phyloP scores from a whole-genome alignment of 2,888 invertebrate genomes.

The Pammene fasciana region DNA sequence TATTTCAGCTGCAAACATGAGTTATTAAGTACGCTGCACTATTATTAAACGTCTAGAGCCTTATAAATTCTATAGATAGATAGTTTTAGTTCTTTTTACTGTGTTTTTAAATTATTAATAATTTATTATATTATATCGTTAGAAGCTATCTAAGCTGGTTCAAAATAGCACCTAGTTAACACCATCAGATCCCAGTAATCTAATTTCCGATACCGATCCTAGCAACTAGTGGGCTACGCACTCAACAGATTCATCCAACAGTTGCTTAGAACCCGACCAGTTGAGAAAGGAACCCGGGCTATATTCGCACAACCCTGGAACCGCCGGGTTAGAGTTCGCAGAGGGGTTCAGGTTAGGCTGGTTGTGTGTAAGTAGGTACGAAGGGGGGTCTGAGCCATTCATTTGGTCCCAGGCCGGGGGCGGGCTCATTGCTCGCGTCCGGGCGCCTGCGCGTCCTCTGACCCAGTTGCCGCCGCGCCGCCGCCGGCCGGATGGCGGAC shows the following conservation, averaged over 20 bases:
- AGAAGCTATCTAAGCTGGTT: conserved; percentile 9
- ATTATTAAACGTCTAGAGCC: conserved; percentile 4
- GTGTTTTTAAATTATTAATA: no score
- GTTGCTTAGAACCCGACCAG: conserved; percentile 64
- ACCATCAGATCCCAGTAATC: conserved; percentile 49
- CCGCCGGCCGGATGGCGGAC: conserved; percentile 64
- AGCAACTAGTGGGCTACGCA: conserved; percentile 76
- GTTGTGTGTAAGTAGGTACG: conserved; percentile 48
- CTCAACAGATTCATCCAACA: conserved; percentile 76
- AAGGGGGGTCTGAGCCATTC: conserved; percentile 73
- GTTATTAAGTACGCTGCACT: conserved; percentile 3
- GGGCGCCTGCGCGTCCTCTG: conserved; percentile 79
- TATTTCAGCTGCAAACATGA: conserved; percentile 20
- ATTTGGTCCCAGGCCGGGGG: conserved; percentile 73
- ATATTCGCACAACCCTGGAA: conserved; percentile 47
- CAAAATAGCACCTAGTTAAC: conserved; percentile 32
- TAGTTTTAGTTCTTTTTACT: neutral
- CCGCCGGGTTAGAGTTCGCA: conserved; percentile 47
- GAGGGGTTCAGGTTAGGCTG: conserved; percentile 59
- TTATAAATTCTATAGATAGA: conserved; percentile 15
- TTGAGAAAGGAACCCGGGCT: conserved; percentile 56
- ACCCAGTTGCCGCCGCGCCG: conserved; percentile 72
- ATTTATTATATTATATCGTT: conserved; percentile 6
- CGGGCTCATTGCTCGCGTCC: conserved; percentile 79
- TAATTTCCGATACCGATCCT: conserved; percentile 66